A percentile compares a stretch with the other conserved stretches of the same genome.
These are phyloP conservation scores for Holothuria scabra DNA, from an alignment of 53 echinoderm and acorn worm species.

Conservation along the genomic window DNA sequence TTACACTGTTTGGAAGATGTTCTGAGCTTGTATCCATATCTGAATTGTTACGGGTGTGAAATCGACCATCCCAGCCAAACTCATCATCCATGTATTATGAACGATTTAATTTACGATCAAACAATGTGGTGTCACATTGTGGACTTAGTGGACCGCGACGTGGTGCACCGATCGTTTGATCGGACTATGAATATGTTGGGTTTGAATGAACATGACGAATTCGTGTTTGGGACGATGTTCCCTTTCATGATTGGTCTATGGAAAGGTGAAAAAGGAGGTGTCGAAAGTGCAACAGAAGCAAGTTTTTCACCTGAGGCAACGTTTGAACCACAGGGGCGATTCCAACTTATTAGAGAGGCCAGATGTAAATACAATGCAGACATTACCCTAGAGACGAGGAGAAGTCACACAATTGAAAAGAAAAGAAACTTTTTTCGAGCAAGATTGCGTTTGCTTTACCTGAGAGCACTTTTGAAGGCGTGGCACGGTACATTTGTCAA, in stretches of 20 bases:
- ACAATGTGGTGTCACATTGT: background rate
- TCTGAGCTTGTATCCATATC: background rate
- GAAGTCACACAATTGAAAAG: constrained; percentile 2
- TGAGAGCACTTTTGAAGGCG: background rate
- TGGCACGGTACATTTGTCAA: background rate
- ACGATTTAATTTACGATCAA: background rate
- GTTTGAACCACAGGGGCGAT: background rate
- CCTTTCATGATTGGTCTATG: background rate
- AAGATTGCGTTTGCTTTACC: background rate
- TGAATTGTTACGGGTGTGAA: constrained; percentile 8
- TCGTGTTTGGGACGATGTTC: background rate
- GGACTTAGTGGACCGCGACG: background rate
- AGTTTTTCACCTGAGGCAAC: background rate
- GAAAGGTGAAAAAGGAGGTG: constrained; percentile 22
- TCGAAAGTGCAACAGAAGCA: background rate
- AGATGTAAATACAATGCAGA: background rate
- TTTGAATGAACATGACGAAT: background rate
- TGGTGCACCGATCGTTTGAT: background rate
- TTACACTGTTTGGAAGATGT: constrained; percentile 16
- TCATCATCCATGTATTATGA: background rate
- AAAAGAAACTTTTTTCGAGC: background rate
- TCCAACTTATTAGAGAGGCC: background rate
- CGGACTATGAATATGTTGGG: background rate
- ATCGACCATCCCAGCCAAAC: constrained; percentile 4
- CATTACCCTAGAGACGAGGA: background rate